Base-by-base conservation (phyloP, 2,797 vertebrate species). In the Epinephelus awoara region DNA sequence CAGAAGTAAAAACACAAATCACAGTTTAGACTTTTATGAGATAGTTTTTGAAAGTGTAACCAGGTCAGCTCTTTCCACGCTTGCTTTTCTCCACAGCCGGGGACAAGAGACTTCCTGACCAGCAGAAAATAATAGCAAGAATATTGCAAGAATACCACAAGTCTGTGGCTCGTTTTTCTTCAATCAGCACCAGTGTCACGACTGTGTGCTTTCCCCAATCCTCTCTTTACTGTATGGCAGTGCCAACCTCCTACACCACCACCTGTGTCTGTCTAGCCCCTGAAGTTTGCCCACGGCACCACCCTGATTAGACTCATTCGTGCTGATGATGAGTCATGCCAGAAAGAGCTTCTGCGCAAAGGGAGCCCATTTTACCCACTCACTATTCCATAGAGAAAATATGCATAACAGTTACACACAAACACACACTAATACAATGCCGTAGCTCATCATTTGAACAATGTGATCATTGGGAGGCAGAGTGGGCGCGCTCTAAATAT, bases 261-360 rank as follows among this genome's bases (percentile, higher is more conserved):
- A 83, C 81, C 84, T 82, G 66, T 84, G 77, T 74, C 70, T 83
- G 71, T 79, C 67, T 70, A 72, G 72, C 71, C 67, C 72, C 77
- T 77, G 55, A 82, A 75, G 62, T 89, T 76, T 77, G 74, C 85
- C 82, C 71, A 13, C 5, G 2, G 82, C 49, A 0, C 52, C 77
- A 47, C 80, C 84, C 83, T 75, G 77, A 90, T 87, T 83, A 85
- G 54, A 66, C 75, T 84, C 82, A 23, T 89, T 79, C 58, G 72
- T 72, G 65, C 25, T 78, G 81, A 64, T 84, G 75, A 86, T 87
- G 86, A 91, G 69, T 91, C 84, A 89, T 61, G 78, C 52, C 57
- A 76, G 54, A 87, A 72, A 82, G 56, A 77, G 59, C 29, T 65
- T 79, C 69, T 69, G 73, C 63, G 11, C 65, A 77, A 75, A 80